Evolutionary conservation across 2,888 invertebrate genomes (phyloP).

Genomic region (Dicyrtomina minuta): DNA sequence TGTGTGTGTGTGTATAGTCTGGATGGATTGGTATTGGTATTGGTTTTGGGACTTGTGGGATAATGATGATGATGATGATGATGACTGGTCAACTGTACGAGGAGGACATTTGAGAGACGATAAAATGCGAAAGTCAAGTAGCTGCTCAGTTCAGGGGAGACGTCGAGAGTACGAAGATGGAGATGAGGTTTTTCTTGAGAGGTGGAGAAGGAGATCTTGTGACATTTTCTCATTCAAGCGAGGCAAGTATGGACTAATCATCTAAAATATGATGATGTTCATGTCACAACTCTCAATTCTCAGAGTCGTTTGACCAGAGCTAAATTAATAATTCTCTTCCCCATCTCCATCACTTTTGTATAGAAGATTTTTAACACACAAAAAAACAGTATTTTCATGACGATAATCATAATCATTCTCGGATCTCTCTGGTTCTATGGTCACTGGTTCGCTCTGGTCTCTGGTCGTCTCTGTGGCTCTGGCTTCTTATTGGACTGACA

Average conservation of each 20-base stretch:
- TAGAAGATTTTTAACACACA: no score
- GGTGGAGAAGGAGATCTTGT: background rate
- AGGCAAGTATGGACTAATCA: constrained; percentile 20
- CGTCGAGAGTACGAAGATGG: background rate
- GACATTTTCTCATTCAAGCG: constrained; percentile 20
- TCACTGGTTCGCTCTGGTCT: no score
- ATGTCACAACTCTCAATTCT: constrained; percentile 22
- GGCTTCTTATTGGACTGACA: no score
- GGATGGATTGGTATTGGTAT: background rate
- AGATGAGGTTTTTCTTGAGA: no score
- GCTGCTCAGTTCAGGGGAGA: constrained; percentile 18
- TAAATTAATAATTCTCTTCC: constrained; percentile 28
- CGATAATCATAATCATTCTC: no score
- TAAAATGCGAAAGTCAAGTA: constrained; percentile 30
- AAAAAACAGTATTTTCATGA: no score
- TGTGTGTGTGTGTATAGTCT: background rate
- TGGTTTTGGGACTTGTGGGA: no score
- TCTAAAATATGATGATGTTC: constrained; percentile 21
- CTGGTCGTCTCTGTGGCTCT: no score
- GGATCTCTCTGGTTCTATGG: no score
- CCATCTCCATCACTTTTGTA: constrained; percentile 6
- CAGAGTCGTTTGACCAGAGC: constrained; percentile 27
- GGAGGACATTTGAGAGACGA: constrained; percentile 24
- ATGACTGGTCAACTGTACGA: background rate
- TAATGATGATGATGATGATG: no score